Evolutionary conservation across 2,888 invertebrate genomes (phyloP), one percentile per base, ranked within the genome.

Genomic region (Ellobium chinense): DNA sequence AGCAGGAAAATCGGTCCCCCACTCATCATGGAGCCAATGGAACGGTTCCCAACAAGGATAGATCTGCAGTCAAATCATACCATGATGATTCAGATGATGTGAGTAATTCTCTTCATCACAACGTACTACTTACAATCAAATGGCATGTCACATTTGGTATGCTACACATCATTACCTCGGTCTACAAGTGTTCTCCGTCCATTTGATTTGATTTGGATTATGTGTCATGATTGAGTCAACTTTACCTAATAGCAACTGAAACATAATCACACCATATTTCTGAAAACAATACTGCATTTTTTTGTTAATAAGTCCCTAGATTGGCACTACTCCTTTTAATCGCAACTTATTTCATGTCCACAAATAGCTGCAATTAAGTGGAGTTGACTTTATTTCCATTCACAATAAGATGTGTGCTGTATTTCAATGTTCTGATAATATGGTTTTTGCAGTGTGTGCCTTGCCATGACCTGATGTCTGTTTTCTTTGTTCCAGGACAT

Each of bases 21-120:
- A 46, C 66, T 27, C 73, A 58, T 27, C 72, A 31, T 27, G 29
- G 27, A 37, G 24, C 56, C 4, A 74, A 75, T 54, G 81, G 77
- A n/a, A 34, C 66, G 9, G 63, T 39, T 2, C 78, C 69, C 58
- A 56, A 56, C 21, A 62, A 62, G n/a, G 68, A 34, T 14, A 60
- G 36, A 12, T 31, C 66, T 5, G 18, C n/a, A 74, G 84, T 86
- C 58, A 81, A 85, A 37, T 83, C 86, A 18, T 90, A 88, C 78
- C 90, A 90, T 82, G 90, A 90, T 82, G 90, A 89, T 77, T 90
- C 90, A 27, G 90, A 90, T 86, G 90, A 88, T 83, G 90, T 90
- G 83, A 89, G 90, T 87, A 46, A 21, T 60, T 14, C 63, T 72
- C 7, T 9, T 34, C 7, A 39, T n/a, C n/a, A n/a, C n/a, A 69